A percentile compares a stretch with the other conserved stretches of the same genome.
phyloP scores from a whole-genome alignment of 2,888 invertebrate genomes.

The Melinaea menophilus region DNA sequence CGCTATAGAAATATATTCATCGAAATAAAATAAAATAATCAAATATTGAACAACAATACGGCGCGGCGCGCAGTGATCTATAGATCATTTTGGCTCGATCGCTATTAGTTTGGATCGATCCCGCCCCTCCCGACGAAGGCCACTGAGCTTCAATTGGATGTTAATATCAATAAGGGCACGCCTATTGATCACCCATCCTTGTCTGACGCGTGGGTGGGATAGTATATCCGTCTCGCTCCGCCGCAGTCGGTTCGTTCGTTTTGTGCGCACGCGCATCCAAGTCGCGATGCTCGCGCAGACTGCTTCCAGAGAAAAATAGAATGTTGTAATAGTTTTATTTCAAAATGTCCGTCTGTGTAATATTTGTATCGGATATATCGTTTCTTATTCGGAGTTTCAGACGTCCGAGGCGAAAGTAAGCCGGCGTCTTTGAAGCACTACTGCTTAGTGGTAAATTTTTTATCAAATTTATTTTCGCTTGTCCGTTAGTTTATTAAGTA shows the following conservation, averaged over 20 bases:
- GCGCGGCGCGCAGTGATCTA: conserved; percentile 65
- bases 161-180: conserved; percentile 64
- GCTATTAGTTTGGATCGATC: conserved; percentile 68
- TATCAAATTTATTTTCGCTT: neutral
- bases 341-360: conserved; percentile 67
- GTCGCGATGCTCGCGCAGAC: conserved; percentile 62
- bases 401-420: conserved; percentile 67
- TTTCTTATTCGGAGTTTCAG: conserved; percentile 56
- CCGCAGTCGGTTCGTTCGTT: conserved; percentile 50
- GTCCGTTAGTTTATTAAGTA: conserved; percentile 17
- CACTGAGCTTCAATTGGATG: conserved; percentile 77
- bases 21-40: conserved; percentile 68
- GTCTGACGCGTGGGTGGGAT: conserved; percentile 30
- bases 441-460: conserved; percentile 34
- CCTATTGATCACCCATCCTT: conserved; percentile 52
- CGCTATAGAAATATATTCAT: conserved; percentile 63
- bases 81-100: conserved; percentile 75
- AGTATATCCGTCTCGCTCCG: conserved; percentile 38
- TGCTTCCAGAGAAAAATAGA: conserved; percentile 72
- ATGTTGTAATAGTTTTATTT: conserved; percentile 60
- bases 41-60: conserved; percentile 72
- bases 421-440: conserved; percentile 47
- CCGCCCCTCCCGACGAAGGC: conserved; percentile 71
- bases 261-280: conserved; percentile 60
- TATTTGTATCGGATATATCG: conserved; percentile 67